phyloP scores from a whole-genome alignment of 2,888 invertebrate species.

The Yponomeuta plumbellus region DNA sequence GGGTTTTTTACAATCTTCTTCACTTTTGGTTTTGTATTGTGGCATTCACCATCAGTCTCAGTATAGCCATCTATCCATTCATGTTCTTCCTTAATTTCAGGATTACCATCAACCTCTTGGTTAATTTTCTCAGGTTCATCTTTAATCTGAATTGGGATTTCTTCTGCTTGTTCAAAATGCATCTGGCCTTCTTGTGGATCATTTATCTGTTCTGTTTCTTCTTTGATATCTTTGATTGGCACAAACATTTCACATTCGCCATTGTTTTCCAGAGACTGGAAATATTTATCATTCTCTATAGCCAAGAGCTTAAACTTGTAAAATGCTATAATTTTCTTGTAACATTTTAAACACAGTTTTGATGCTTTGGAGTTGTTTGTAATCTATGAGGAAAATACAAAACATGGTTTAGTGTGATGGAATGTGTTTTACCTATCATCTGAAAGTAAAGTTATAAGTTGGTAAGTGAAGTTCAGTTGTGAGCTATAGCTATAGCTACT shows the following conservation, averaged over 20 bases:
- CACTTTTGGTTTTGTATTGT: slow-evolving; percentile 42
- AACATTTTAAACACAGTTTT: slow-evolving; percentile 54
- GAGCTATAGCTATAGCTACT: too few species aligned
- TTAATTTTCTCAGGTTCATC: slow-evolving; percentile 31
- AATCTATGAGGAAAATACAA: slow-evolving; percentile 35
- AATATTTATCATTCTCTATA: slow-evolving; percentile 44
- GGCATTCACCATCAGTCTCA: slow-evolving; percentile 52
- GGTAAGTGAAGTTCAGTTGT: neutral
- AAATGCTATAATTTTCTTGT: slow-evolving; percentile 44
- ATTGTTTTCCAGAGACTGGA: slow-evolving; percentile 28
- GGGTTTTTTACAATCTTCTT: slow-evolving; percentile 37
- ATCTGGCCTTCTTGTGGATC: slow-evolving; percentile 18
- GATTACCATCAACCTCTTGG: slow-evolving; percentile 21
- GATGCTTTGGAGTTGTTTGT: slow-evolving; percentile 35
- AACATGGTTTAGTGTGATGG: slow-evolving; percentile 13
- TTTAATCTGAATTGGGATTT: slow-evolving; percentile 20
- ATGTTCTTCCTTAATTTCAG: neutral
- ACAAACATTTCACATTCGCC: slow-evolving; percentile 2
- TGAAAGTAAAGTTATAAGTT: neutral
- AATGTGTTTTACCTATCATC: slow-evolving; percentile 19
- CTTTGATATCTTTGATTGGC: neutral
- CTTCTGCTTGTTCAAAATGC: slow-evolving; percentile 29
- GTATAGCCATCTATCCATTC: slow-evolving; percentile 21
- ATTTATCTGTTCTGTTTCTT: slow-evolving; percentile 17
- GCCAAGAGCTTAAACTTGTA: slow-evolving; percentile 53